A percentile compares a stretch with the other conserved stretches of the same genome.
phyloP scores from a whole-genome alignment of 2,888 invertebrate genomes.

The Meta bourneti region DNA sequence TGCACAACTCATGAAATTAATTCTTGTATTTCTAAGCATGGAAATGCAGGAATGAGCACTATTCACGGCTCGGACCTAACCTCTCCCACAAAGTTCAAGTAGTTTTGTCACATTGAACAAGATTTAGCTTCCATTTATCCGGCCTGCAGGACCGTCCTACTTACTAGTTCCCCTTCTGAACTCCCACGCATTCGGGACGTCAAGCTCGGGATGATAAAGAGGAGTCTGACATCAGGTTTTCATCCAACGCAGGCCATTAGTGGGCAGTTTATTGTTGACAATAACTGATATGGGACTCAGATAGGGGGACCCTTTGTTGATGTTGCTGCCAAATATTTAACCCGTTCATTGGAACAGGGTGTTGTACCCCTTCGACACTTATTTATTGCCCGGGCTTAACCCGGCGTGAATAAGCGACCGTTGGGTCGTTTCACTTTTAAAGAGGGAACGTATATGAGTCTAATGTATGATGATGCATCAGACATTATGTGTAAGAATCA shows the following conservation, averaged over 20 bases:
- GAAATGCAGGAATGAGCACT: no score
- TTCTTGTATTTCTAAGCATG: no score
- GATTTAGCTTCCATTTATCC: slow-evolving; percentile 27
- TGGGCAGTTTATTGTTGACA: slow-evolving; percentile 75
- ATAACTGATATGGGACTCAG: slow-evolving; percentile 69
- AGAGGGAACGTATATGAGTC: slow-evolving; percentile 51
- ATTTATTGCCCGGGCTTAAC: slow-evolving; percentile 72
- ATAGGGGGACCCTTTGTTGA: slow-evolving; percentile 62
- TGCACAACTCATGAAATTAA: no score
- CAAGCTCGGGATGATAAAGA: slow-evolving; percentile 57
- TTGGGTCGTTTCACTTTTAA: slow-evolving; percentile 51
- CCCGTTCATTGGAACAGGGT: slow-evolving; percentile 47
- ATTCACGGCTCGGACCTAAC: neutral
- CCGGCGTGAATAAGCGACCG: slow-evolving; percentile 62
- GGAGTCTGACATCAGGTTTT: slow-evolving; percentile 47
- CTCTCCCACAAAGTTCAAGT: slow-evolving; percentile 22
- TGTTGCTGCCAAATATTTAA: slow-evolving; percentile 74
- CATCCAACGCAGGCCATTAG: slow-evolving; percentile 61
- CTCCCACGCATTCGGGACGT: slow-evolving; percentile 14
- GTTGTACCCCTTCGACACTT: slow-evolving; percentile 66
- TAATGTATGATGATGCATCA: neutral
- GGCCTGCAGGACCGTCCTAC: slow-evolving; percentile 1
- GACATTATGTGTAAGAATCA: no score
- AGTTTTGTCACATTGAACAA: slow-evolving; percentile 18
- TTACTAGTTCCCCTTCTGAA: neutral